Base-by-base conservation (phyloP, 1,140 invertebrate species). In the Zaprionus kolodkinae region DNA sequence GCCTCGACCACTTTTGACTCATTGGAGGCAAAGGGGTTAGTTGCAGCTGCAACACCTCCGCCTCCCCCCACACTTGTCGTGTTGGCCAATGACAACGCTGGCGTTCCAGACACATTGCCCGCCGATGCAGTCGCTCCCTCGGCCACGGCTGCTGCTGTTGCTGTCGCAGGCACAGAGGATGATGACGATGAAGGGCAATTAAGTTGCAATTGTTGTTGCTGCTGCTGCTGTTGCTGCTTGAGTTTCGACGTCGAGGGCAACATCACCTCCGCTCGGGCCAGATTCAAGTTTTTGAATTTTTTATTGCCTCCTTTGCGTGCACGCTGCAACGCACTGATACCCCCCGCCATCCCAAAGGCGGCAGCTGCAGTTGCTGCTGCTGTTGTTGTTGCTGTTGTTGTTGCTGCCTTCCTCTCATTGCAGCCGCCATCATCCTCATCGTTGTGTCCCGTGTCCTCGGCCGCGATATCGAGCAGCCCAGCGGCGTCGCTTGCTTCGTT, bases 271-370 rank as follows among this genome's bases (percentile, higher is more conserved):
- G 76, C 81, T 76, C 91, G 77, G 69, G 84, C 76, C 80, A 92
- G 76, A 81, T 92, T 92, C 63, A 92, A 83, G 79, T 92, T 92
- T 85, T 92, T 91, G 62, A 92, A 92, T 78, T 92, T 92, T 70
- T 91, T 92, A 81, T 89, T 86, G 64, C 80, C 72, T 52, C 76
- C 83, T 61, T 84, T 90, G 65, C 85, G 81, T 73, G 77, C 78
- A 55, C 82, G 76, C 61, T 85, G 85, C 56, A 89, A 64, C 21
- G 81, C 80, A 27, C 67, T 81, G 56, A 68, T 69, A 25, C 67
- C 72, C 27, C 27, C 27, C 27, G 27, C 27, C 27, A 70, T 21
- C 38, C 54, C 75, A 79, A 81, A 76, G 57, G 71, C 40, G 56
- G 63, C 55, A 63, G 60, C 56, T 50, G 62, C 17, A 21, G 27